Evolutionary conservation across 2,888 invertebrate genomes (phyloP).

Genomic region (Tiliacea citrago): DNA sequence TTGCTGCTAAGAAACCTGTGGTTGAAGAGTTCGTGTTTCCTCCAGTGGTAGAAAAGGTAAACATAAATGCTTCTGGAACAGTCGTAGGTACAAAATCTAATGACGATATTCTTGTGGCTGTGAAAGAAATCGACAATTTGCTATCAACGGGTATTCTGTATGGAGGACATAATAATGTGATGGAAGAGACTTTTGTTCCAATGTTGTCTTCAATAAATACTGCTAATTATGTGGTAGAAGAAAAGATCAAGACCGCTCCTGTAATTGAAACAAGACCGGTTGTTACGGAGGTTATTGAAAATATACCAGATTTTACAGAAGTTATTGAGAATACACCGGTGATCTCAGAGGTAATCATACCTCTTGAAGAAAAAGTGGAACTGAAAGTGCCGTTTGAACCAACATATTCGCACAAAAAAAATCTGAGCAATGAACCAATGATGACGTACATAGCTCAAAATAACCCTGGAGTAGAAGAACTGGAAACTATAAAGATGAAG

Average conservation of each 20-base stretch:
- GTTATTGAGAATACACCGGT: conserved; percentile 8
- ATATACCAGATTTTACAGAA: conserved; percentile 7
- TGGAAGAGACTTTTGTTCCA: conserved; percentile 49
- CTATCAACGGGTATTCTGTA: conserved; percentile 67
- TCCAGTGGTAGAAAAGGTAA: conserved; percentile 29
- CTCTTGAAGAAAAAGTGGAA: conserved; percentile 41
- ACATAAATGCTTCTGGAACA: conserved; percentile 44
- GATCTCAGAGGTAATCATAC: conserved; percentile 10
- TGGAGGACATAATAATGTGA: conserved; percentile 43
- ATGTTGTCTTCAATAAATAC: conserved; percentile 31
- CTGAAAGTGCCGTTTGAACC: conserved; percentile 43
- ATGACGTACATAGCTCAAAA: conserved; percentile 67
- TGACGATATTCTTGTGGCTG: conserved; percentile 66
- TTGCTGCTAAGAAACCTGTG: conserved; percentile 23
- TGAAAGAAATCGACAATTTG: conserved; percentile 67
- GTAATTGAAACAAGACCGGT: background rate
- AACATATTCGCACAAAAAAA: conserved; percentile 71
- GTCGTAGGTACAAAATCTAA: conserved; percentile 66
- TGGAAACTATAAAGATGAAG: conserved; percentile 60
- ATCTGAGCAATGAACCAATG: conserved; percentile 62
- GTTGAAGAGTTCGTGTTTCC: conserved; percentile 49
- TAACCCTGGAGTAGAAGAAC: conserved; percentile 65
- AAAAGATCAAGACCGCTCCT: conserved; percentile 1
- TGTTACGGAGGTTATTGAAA: background rate
- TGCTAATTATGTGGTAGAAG: conserved; percentile 1